Evolutionary conservation across 1,140 invertebrate species (phyloP), one percentile per base, ranked within the genome.

Genomic region (Danaus plexippus): DNA sequence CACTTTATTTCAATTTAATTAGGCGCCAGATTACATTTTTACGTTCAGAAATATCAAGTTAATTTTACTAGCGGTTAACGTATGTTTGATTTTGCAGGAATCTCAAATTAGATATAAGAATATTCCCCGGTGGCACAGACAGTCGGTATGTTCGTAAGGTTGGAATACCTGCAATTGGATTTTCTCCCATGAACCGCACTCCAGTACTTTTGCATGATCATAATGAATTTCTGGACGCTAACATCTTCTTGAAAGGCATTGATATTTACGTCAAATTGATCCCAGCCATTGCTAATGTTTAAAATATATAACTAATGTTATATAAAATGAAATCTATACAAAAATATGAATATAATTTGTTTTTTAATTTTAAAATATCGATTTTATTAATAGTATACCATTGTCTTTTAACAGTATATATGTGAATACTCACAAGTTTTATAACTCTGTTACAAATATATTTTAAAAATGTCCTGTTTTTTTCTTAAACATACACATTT

Each of bases 101-200:
- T 4, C 59, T 87, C 0, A 82, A 85, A 42, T 54, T 85, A 50
- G 72, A 76, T 11, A 65, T 67, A 49, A 69, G 81, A 51, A 85
- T 85, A 48, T 85, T 87, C 59, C 84, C 84, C 0, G 84, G 77
- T 0, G 87, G 82, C 11, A 88, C 86, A 0, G 86, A 88, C 57
- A 87, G 83, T 53, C 73, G 86, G 40, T 88, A 87, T 54, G 65
- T 88, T 0, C 73, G 86, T 8, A 67, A 89, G 71, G 79, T 90
- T 18, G 93, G 92, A 3, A 89, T 94, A 43, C 92, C 93, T 6
- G 93, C 93, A 7, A 82, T 96, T 50, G 94, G 94, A n/a, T 96
- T 96, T 77, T 94, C 94, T 11, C 94, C 94, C 0, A 95, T 96
- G 88, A 94, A 92, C 77, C 89, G 92, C 68, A 95, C 94, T 1